Base-by-base conservation (phyloP, 2,113 vertebrate genomes). In the Lethenteron reissneri region DNA sequence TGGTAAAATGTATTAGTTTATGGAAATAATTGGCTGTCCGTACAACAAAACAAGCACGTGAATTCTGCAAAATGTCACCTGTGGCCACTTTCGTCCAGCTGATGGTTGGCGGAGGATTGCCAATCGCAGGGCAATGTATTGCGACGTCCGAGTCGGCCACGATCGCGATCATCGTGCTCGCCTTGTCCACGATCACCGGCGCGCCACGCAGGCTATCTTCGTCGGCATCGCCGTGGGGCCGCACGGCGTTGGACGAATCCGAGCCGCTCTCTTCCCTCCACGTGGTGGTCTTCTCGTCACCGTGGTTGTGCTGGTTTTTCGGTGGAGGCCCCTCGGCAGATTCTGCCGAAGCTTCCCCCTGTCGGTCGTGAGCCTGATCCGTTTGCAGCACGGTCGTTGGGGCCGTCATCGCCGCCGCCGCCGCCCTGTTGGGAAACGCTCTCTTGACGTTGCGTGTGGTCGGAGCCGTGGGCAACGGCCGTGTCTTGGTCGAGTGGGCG, bases 21-120 rank as follows among this genome's bases (percentile, higher is more conserved):
- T 19, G 19, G 62, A 68, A 68, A 68, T 15, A 8, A 68, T 68
- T 68, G 19, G 41, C 41, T 41, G 41, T 41, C 41, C 41, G 5
- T 41, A 68, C 19, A 68, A 68, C 19, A 68, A 19, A 68, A 19
- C 19, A 68, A 68, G 1, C 62, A 68, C 56, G 19, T 15, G 3
- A 10, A 25, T 10, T 21, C n/a, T 17, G n/a, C n/a, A 17, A 21
- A 12, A 1, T 58, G 83, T 75, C 82, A 95, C 92, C 90, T 80
- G 82, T 92, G 57, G 86, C 81, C 17, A 87, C 77, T 79, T 87
- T 88, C 15, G 85, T 91, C 92, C 92, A 97, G 13, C 84, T 86
- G 70, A 94, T 74, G 70, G 83, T 83, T 56, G 87, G 87, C 71
- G 71, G 80, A 2, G 90, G 90, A 4, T 85, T 82, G 10, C 88